phyloP scores from a whole-genome alignment of 2,113 vertebrate species.

The Microtus pennsylvanicus region DNA sequence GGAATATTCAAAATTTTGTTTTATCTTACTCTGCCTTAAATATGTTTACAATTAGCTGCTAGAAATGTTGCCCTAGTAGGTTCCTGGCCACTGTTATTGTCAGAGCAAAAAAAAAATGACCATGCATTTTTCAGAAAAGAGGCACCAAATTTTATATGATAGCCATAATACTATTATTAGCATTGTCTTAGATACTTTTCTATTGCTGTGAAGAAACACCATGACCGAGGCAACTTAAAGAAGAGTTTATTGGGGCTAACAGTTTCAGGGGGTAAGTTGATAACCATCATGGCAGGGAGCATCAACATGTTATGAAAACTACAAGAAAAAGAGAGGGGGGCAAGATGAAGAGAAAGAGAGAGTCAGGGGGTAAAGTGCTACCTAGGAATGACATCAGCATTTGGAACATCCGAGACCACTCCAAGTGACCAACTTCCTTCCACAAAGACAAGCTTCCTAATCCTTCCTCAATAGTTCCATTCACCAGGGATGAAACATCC shows the following conservation, averaged over 20 bases:
- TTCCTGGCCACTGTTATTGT: background rate
- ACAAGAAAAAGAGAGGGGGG: background rate
- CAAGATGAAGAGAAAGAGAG: too few species aligned
- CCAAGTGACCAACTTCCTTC: too few species aligned
- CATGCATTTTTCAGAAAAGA: background rate
- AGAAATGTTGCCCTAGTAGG: background rate
- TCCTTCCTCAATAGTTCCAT: too few species aligned
- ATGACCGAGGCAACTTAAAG: too few species aligned
- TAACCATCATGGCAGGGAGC: too few species aligned
- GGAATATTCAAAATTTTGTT: slow-evolving; percentile 6
- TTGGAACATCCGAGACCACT: too few species aligned
- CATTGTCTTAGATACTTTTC: background rate
- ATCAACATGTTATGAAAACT: background rate
- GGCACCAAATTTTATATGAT: background rate
- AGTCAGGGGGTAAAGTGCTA: too few species aligned
- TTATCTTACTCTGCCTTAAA: slow-evolving; percentile 28
- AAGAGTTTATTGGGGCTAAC: too few species aligned
- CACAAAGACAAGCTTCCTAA: too few species aligned
- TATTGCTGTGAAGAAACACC: background rate
- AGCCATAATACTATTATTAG: background rate
- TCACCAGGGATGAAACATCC: too few species aligned
- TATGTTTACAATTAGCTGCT: slow-evolving; percentile 4
- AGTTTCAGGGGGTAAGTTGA: too few species aligned
- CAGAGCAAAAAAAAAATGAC: background rate
- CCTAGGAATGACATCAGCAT: too few species aligned